A percentile compares a stretch with the other conserved stretches of the same genome.
These are phyloP conservation scores for Hydraecia micacea DNA, from an alignment of 2,888 invertebrate genomes.

Conservation along the genomic window DNA sequence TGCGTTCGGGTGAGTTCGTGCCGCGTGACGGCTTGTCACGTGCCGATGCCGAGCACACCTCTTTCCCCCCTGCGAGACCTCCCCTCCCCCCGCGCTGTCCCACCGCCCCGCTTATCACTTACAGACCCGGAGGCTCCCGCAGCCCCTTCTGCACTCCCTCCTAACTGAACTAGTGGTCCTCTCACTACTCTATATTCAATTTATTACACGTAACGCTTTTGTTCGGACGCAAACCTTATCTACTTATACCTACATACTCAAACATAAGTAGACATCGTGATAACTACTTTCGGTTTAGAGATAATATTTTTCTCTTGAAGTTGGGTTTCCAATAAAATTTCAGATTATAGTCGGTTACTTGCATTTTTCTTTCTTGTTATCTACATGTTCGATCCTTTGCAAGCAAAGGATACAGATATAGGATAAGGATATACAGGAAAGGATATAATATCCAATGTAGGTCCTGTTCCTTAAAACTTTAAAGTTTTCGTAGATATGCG, in stretches of 20 bases:
- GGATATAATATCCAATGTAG: no score
- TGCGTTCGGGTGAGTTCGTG: constrained; percentile 71
- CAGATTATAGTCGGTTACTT: background rate
- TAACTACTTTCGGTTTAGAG: constrained; percentile 5
- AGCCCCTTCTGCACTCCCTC: constrained; percentile 59
- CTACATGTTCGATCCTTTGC: background rate
- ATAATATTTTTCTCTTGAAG: constrained; percentile 15
- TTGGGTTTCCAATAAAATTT: constrained; percentile 4
- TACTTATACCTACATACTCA: constrained; percentile 23
- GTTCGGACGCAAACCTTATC: constrained; percentile 63
- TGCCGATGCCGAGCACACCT: constrained; percentile 67
- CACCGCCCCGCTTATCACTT: constrained; percentile 71
- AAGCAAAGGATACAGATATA: background rate
- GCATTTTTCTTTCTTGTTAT: background rate
- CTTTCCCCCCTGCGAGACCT: constrained; percentile 40
- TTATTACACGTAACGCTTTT: constrained; percentile 71
- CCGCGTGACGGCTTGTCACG: constrained; percentile 81
- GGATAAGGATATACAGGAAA: background rate
- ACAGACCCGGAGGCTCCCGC: constrained; percentile 71
- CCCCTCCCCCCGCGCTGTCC: constrained; percentile 40
- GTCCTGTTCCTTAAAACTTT: background rate
- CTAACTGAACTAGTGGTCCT: constrained; percentile 61
- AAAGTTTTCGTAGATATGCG: background rate
- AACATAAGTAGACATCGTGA: constrained; percentile 4
- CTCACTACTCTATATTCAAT: constrained; percentile 70